Percentiles rank a stretch among this genome's conserved stretches.
Evolutionary conservation across 1,140 invertebrate species (phyloP).

Genomic region (Cydia strobilella): DNA sequence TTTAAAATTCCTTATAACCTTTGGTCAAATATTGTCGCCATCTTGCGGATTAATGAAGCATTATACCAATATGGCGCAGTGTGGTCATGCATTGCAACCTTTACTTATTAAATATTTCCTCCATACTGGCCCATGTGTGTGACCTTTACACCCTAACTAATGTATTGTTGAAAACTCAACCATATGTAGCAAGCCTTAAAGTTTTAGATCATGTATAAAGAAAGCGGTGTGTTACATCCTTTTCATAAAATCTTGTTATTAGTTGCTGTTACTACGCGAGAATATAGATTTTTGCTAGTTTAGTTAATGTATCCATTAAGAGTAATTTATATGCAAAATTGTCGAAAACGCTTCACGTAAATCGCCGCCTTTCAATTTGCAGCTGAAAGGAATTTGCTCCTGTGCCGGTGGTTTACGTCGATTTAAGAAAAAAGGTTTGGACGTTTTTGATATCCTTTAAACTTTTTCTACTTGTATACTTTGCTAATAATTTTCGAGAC

Average conservation of each 20-base stretch:
- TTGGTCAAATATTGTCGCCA: neutral
- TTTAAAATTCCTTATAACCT: neutral
- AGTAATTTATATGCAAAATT: constrained; percentile 19
- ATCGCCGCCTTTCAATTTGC: constrained; percentile 4
- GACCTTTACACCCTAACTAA: neutral
- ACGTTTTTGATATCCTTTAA: neutral
- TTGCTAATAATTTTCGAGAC: neutral
- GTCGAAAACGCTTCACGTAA: constrained; percentile 13
- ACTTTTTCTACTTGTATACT: neutral
- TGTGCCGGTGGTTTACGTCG: neutral
- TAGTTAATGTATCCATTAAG: neutral
- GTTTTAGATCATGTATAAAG: neutral
- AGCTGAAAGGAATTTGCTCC: constrained; percentile 13
- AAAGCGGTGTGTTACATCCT: neutral
- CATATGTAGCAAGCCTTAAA: neutral
- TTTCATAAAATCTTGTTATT: neutral
- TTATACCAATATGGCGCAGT: constrained; percentile 6
- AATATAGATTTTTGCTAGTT: constrained; percentile 11
- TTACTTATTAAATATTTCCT: constrained; percentile 13
- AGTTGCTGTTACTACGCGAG: constrained; percentile 8
- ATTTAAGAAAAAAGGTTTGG: neutral
- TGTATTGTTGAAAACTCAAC: neutral
- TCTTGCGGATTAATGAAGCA: neutral
- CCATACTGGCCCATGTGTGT: neutral
- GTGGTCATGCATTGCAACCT: constrained; percentile 12